Conservation (phyloP, 2,888 invertebrate species). For the Oscheius sp. region DNA sequence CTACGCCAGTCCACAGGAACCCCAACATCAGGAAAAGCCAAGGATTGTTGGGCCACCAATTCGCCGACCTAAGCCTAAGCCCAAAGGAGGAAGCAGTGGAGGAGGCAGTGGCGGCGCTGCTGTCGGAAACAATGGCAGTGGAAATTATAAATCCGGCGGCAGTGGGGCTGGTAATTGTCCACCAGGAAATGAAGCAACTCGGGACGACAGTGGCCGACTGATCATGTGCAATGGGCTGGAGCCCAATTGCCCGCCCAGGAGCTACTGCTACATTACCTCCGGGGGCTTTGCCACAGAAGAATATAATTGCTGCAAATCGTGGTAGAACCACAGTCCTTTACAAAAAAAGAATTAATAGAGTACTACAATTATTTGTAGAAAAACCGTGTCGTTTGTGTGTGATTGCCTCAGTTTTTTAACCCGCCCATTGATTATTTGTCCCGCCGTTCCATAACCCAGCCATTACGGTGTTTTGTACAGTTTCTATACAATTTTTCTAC, state of each 20-base stretch:
- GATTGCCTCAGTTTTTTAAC: constrained; percentile 23
- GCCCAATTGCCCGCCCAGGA: constrained; percentile 72
- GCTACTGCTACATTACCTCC: constrained; percentile 72
- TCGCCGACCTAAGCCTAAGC: constrained; percentile 60
- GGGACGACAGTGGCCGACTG: constrained; percentile 60
- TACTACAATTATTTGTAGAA: constrained; percentile 34
- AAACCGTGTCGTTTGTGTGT: background rate
- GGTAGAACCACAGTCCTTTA: constrained; percentile 40
- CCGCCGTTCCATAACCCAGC: constrained; percentile 38
- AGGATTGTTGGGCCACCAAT: constrained; percentile 69
- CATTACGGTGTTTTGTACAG: constrained; percentile 51
- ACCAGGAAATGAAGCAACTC: constrained; percentile 67
- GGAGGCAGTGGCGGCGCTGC: constrained; percentile 31
- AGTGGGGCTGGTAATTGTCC: constrained; percentile 68
- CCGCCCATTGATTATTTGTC: background rate
- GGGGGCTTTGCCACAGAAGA: constrained; percentile 70
- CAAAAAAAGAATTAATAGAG: background rate
- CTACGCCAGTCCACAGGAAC: background rate
- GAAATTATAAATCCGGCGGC: constrained; percentile 52
- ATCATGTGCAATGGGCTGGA: constrained; percentile 69
- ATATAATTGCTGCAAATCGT: constrained; percentile 72
- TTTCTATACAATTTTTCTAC: background rate
- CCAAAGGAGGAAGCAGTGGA: constrained; percentile 44
- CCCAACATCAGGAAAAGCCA: constrained; percentile 47
- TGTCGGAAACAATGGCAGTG: constrained; percentile 41